Evolutionary conservation across 2,797 vertebrate species (phyloP), one percentile per base, ranked within the genome.

Genomic region (Falco columbarius): DNA sequence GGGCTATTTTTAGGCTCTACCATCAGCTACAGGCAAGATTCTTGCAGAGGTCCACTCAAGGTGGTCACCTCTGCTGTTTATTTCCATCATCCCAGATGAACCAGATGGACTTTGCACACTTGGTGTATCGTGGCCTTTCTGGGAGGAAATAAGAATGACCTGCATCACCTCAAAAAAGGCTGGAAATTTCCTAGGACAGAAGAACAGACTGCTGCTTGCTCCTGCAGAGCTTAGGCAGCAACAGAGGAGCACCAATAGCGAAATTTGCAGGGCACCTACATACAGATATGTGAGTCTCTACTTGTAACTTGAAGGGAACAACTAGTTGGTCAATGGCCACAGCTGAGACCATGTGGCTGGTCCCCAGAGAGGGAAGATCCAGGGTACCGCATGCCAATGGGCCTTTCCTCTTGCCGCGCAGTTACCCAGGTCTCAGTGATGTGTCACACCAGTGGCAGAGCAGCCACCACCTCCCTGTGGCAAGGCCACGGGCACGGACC

Each of bases 1-100:
- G 62, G 73, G 7, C 38, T 96, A 95, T 92, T 91, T 95, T 95
- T 97, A 91, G 81, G 63, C 16, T 18, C 14, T 22, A 26, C 27
- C 47, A 30, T 47, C 51, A 75, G 54, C 73, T 51, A 65, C 73
- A 71, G 75, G 5, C 4, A 46, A 47, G 51, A 87, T 73, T 76
- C 55, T 72, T 14, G 8, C 30, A 66, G 58, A 90, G 38, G 61
- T 81, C 36, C 46, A n/a, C 24, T 51, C 62, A 62, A 59, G 36
- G 55, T 80, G 67, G 52, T 72, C 32, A 1, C 29, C 32, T 84
- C 32, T 83, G 51, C 73, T 93, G 19, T 75, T 81, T 84, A 24
- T 89, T 89, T 86, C 29, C 67, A 4, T 30, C 26, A 27, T 38
- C 34, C 24, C 63, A 59, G 10, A n/a, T 16, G n/a, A 82, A 52